Evolutionary conservation across 2,888 invertebrate species (phyloP), one percentile per base, ranked within the genome.

Genomic region (Watsonalla binaria): DNA sequence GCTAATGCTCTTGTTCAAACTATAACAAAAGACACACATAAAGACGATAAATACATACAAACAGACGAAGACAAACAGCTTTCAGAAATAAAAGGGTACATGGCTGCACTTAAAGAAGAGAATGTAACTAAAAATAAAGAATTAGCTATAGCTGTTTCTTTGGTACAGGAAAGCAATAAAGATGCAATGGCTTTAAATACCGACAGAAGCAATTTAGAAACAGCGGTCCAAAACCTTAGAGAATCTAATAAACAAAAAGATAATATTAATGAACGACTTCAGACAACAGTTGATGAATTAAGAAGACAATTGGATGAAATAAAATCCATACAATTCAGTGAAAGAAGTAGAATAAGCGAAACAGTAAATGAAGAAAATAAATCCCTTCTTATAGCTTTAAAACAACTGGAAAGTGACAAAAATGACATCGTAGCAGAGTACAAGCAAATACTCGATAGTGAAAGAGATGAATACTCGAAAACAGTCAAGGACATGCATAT

Each of bases 401-500:
- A 84, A 58, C 80, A 86, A 56, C 67, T 91, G 51, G 90, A 92
- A 73, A 74, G 72, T 24, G 90, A 92, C 55, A 90, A 91, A 69
- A 78, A 80, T 55, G 60, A 62, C 11, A 70, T 88, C 13, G 66
- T 82, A n/a, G 77, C 80, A 51, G 91, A 92, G 74, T 92, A 90
- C 62, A 92, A 92, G 63, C 82, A 85, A 59, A 64, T 92, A 42
- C 64, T 92, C 47, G 79, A 76, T 34, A 90, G 83, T 55, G 93
- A 93, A 76, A 86, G 91, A 68, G 82, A 84, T 58, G 89, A 92
- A 62, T 89, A 83, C 61, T 60, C 71, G 14, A 81, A 82, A 64
- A 76, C 78, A 45, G 71, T 81, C 2, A 82, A 83, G 66, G 78
- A 80, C 49, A 62, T 85, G 46, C 82, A 87, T 58, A 51, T 63